Evolutionary conservation across 1,140 invertebrate genomes (phyloP).

Genomic region (Bombus turneri): DNA sequence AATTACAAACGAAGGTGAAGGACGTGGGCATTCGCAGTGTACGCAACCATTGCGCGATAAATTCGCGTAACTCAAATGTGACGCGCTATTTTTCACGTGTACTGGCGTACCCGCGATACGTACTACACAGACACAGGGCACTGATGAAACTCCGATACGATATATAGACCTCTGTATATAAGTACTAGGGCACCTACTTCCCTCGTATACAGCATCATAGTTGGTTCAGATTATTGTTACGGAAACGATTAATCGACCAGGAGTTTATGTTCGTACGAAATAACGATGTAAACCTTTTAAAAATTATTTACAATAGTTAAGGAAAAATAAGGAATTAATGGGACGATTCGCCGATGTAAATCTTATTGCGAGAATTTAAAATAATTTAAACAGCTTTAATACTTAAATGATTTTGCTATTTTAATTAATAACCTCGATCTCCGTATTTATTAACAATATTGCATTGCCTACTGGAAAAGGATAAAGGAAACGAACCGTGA

Average conservation of each 20-base stretch:
- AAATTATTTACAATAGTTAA: too few species aligned
- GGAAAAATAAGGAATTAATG: too few species aligned
- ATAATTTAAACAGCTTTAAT: too few species aligned
- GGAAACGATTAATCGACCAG: background rate
- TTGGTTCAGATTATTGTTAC: background rate
- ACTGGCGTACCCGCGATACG: too few species aligned
- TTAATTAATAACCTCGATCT: too few species aligned
- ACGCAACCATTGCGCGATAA: constrained; percentile 19
- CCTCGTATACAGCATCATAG: background rate
- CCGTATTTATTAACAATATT: too few species aligned
- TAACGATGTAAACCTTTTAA: too few species aligned
- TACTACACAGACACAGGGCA: background rate
- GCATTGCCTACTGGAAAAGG: too few species aligned
- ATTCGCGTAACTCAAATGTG: constrained; percentile 34
- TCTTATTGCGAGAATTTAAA: too few species aligned
- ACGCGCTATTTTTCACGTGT: constrained; percentile 35
- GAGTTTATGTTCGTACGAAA: background rate
- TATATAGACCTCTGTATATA: background rate
- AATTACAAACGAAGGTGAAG: constrained; percentile 46
- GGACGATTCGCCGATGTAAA: too few species aligned
- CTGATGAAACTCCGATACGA: background rate
- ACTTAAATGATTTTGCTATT: too few species aligned
- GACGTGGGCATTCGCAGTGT: background rate
- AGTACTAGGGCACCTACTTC: background rate
- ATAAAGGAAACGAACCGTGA: background rate